A percentile compares a stretch with the other conserved stretches of the same genome.
These are phyloP conservation scores for Anguilla pacifica DNA, from an alignment of 2,797 vertebrate genomes.

Conservation along the genomic window DNA sequence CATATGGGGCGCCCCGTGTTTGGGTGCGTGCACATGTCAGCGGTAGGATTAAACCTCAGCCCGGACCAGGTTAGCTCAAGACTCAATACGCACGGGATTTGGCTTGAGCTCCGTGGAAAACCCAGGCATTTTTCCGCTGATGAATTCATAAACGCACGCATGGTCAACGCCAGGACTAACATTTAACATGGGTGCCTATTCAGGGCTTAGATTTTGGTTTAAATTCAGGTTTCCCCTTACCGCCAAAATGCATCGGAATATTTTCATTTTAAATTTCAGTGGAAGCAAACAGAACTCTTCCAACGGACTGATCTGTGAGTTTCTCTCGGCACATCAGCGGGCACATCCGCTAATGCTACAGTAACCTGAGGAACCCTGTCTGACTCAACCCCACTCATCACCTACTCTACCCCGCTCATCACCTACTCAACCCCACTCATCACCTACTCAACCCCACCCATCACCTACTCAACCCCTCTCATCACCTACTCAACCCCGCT, in stretches of 20 bases:
- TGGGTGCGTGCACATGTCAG: not conserved
- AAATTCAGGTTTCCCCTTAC: not conserved
- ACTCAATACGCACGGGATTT: not conserved
- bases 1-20: not conserved
- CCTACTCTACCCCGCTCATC: too few species aligned
- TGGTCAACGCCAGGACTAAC: not conserved
- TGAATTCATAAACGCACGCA: not conserved
- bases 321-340: not conserved
- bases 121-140: not conserved
- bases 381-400: too few species aligned
- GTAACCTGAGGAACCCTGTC: not conserved
- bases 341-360: not conserved
- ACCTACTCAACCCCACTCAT: too few species aligned
- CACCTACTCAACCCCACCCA: too few species aligned
- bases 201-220: not conserved
- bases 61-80: not conserved
- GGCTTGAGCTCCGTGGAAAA: not conserved
- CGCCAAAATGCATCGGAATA: not conserved
- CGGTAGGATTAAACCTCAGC: not conserved
- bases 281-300: not conserved
- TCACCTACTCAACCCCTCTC: too few species aligned
- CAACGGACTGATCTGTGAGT: not conserved
- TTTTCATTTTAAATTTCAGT: not conserved
- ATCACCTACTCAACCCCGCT: too few species aligned
- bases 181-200: not conserved